These are phyloP conservation scores for Drosophila paranaensis DNA, from an alignment of 2,888 invertebrate genomes.

Conservation along the genomic window DNA sequence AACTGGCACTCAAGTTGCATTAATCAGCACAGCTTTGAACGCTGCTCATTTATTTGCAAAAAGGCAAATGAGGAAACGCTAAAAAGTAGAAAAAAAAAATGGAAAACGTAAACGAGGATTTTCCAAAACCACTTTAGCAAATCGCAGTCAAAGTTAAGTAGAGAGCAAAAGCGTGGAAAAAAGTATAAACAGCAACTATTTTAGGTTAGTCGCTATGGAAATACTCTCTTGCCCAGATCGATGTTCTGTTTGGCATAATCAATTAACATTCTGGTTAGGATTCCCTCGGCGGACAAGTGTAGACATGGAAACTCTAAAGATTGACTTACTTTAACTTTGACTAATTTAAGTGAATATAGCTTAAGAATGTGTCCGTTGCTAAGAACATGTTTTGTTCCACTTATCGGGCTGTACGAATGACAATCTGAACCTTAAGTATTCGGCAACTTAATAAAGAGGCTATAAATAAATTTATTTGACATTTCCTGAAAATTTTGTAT, in stretches of 20 bases:
- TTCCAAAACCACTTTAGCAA: conserved; percentile 62
- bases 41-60: conserved; percentile 74
- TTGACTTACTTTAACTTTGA: background rate
- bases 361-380: background rate
- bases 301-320: background rate
- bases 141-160: conserved; percentile 67
- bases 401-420: background rate
- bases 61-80: conserved; percentile 63
- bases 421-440: no score
- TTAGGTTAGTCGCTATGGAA: background rate
- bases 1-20: conserved; percentile 68
- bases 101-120: conserved; percentile 37
- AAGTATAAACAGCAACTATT: conserved; percentile 14
- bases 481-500: background rate
- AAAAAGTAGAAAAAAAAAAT: conserved; percentile 26
- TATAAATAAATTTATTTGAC: no score
- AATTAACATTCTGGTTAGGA: no score
- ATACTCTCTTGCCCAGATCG: conserved; percentile 23
- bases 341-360: no score
- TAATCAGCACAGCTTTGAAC: conserved; percentile 69
- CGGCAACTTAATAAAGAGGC: no score
- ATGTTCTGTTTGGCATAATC: no score
- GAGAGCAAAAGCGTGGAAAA: conserved; percentile 6
- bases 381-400: no score
- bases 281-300: no score